Percentiles rank a stretch among this genome's conserved stretches.
Conservation (phyloP, 2,113 vertebrate genomes). For the Aptenodytes forsteri region DNA sequence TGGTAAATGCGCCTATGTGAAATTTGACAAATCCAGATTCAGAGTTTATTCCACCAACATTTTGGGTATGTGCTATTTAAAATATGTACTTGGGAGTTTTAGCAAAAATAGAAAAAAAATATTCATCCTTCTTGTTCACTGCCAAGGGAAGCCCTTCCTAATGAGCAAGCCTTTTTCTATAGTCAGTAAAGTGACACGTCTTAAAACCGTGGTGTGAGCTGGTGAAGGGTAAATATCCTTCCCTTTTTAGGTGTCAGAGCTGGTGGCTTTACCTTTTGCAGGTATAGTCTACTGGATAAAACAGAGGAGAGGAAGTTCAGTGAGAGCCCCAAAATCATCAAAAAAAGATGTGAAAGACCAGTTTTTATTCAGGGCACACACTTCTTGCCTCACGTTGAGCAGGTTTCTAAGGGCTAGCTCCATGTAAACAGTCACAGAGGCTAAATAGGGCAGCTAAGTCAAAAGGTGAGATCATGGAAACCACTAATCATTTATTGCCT, state of each 20-base stretch:
- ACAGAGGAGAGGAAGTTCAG: background rate
- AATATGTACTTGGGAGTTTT: background rate
- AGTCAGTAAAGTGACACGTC: background rate
- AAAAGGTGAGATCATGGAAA: conserved; percentile 64
- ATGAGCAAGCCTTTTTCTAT: background rate
- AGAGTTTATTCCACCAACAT: background rate
- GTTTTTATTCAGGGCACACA: background rate
- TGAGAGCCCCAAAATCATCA: background rate
- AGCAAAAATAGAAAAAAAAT: background rate
- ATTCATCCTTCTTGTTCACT: background rate
- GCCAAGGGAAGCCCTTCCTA: background rate
- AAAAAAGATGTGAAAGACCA: background rate
- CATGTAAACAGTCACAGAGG: background rate
- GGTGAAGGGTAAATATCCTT: background rate
- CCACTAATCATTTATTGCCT: background rate
- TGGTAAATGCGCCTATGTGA: background rate
- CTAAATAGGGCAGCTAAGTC: background rate
- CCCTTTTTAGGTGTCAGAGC: background rate
- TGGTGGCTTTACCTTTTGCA: background rate
- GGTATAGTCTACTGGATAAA: background rate
- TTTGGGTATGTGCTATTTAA: background rate
- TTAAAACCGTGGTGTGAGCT: background rate
- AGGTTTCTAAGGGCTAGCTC: conserved; percentile 2
- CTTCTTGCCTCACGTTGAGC: background rate
- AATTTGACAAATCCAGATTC: background rate